phyloP scores from a whole-genome alignment of 2,113 vertebrate species.

The Limnothrissa miodon region DNA sequence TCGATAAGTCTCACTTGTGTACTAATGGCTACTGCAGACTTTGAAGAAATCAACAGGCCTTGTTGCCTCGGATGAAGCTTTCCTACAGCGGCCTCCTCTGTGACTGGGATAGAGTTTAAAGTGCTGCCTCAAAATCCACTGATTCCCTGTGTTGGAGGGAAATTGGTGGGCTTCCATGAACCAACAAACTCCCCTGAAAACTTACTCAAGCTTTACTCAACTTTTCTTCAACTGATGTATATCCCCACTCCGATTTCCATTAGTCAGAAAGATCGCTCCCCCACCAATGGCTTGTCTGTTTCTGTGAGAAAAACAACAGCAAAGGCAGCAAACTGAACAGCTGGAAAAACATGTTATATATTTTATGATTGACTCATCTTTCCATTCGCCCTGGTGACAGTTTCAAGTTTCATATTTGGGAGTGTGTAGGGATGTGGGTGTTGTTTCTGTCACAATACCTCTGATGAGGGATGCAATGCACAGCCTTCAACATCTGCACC shows the following conservation, averaged over 20 bases:
- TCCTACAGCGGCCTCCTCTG: conserved; percentile 31
- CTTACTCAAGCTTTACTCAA: not conserved
- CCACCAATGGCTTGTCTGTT: not conserved
- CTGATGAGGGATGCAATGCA: not conserved
- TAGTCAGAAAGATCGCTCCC: not conserved
- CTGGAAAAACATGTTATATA: not conserved
- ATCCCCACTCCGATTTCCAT: not conserved
- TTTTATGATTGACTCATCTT: not conserved
- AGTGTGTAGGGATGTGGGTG: not conserved
- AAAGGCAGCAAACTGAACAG: not conserved
- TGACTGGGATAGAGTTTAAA: conserved; percentile 6
- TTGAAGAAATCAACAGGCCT: conserved; percentile 57
- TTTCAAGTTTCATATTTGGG: not conserved
- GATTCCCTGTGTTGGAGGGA: not conserved
- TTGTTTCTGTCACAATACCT: not conserved
- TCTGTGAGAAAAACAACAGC: not conserved
- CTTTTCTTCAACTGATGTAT: not conserved
- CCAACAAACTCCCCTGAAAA: conserved; percentile 15
- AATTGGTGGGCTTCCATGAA: not conserved
- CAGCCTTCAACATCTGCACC: not conserved
- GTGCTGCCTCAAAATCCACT: conserved; percentile 8
- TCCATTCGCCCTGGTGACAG: not conserved
- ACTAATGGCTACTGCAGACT: conserved; percentile 53
- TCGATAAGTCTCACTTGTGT: conserved; percentile 61
- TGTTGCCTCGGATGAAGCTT: conserved; percentile 38